Conservation (phyloP, 2,113 vertebrate species). For the Lipotes vexillifer region DNA sequence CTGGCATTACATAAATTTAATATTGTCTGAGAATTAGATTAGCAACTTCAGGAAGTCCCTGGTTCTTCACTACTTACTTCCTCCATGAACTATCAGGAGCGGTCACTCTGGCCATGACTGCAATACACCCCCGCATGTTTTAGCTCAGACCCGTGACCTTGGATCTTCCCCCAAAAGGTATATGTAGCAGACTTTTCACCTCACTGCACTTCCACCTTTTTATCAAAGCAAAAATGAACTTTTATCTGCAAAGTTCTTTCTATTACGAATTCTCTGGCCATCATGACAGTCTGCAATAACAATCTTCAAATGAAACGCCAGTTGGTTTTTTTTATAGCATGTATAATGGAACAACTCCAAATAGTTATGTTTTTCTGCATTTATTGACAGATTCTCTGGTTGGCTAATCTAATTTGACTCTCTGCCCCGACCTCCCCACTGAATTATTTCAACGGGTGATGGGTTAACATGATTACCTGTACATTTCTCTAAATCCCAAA, state of each 20-base stretch:
- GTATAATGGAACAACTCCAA: constrained; percentile 3
- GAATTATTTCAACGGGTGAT: constrained; percentile 1
- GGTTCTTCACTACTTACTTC: background rate
- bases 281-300: background rate
- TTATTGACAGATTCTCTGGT: background rate
- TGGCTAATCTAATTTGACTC: background rate
- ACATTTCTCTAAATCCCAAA: background rate
- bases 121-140: fast-evolving
- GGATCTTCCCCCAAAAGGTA: background rate
- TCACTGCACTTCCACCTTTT: background rate
- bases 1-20: background rate
- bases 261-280: background rate
- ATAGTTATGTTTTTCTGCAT: background rate
- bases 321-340: background rate
- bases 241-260: background rate
- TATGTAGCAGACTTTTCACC: background rate
- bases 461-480: background rate
- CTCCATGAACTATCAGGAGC: background rate
- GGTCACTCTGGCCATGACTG: background rate
- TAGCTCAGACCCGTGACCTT: background rate
- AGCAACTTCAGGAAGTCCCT: background rate
- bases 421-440: background rate
- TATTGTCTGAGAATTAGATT: background rate
- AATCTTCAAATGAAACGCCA: constrained; percentile 20
- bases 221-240: background rate